phyloP scores from a whole-genome alignment of 2,797 vertebrate species.

The Enteromius trimaculatus region DNA sequence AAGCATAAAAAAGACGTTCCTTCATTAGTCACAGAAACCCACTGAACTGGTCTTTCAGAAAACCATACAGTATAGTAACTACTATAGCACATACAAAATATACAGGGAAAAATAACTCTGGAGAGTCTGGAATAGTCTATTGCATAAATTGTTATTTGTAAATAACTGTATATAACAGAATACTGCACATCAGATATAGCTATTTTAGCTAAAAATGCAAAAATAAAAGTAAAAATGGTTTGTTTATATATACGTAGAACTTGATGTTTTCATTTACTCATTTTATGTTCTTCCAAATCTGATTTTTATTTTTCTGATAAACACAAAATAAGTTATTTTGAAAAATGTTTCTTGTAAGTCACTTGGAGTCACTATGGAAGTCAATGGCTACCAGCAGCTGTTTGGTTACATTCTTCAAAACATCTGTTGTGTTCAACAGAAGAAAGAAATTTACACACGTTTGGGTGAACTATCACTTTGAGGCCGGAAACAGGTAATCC shows the following conservation, averaged over 20 bases:
- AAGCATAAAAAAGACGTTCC: constrained; percentile 8
- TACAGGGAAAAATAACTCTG: background rate
- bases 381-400: background rate
- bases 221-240: no score
- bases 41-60: background rate
- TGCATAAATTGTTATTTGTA: background rate
- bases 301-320: background rate
- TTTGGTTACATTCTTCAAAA: background rate
- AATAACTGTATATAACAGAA: background rate
- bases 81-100: no score
- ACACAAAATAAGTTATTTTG: background rate
- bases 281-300: background rate
- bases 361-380: background rate
- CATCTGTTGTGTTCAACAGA: background rate
- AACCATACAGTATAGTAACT: background rate
- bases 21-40: background rate
- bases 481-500: background rate
- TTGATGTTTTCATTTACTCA: no score
- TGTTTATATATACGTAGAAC: background rate
- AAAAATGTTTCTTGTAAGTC: background rate
- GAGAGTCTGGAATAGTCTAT: background rate
- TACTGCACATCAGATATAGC: no score
- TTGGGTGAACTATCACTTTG: background rate
- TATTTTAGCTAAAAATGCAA: no score
- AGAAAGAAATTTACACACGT: background rate